Evolutionary conservation across 2,888 invertebrate species (phyloP), one percentile per base, ranked within the genome.

Genomic region (Aphodius granarius): DNA sequence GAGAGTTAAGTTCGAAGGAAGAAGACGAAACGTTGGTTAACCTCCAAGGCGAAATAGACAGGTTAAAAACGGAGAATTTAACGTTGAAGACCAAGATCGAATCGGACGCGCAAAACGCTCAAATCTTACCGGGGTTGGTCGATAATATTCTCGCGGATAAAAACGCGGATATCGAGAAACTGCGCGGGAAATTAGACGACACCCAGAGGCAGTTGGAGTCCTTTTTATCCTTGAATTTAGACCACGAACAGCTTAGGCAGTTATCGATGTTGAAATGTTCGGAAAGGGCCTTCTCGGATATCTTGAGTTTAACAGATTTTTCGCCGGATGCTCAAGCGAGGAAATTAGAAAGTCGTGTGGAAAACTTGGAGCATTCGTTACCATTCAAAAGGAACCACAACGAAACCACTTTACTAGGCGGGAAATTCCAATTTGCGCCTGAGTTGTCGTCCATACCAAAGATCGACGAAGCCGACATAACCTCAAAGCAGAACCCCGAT

Each of bases 271-370:
- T 88, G 0, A 93, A 92, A 84, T 89, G 89, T 74, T 92, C 93
- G 71, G 94, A 91, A 0, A 89, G 93, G 64, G 93, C 93, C 0
- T 87, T 94, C 4, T 93, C 93, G 83, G 93, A 94, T 80, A 91
- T 94, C 76, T 89, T 93, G 0, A 94, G 94, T 0, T 91, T 94
- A 83, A 91, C 93, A 0, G 94, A 94, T 79, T 91, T 91, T 77
- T 93, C 93, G 78, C 9, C 63, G 15, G 62, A 70, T 6, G 92
- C 92, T 82, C 82, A 88, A 73, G 88, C 91, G 21, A 77, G 86
- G 22, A 82, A 81, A 73, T 78, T 79, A 63, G 83, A 81, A 18
- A 78, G 78, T 18, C 70, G 13, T 75, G 65, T 77, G 13, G 82
- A 82, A 3, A 82, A 82, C 73, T 74, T 81, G 16, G 74, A 75